phyloP scores from a whole-genome alignment of 1,140 invertebrate genomes.

The Geopemphigus sp. region DNA sequence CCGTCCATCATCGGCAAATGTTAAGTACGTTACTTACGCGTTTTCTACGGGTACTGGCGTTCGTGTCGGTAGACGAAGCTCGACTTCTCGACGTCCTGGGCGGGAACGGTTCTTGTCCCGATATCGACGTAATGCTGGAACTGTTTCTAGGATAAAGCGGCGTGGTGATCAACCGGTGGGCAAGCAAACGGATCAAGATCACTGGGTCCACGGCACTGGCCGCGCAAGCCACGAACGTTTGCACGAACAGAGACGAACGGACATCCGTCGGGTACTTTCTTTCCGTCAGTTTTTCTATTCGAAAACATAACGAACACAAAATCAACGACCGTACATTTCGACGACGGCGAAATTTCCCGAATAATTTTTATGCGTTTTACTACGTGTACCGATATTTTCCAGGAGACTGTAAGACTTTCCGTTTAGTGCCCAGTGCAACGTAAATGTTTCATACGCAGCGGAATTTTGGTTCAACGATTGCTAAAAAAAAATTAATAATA shows the following conservation, averaged over 20 bases:
- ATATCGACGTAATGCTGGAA: slow-evolving; percentile 56
- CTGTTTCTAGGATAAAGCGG: slow-evolving; percentile 57
- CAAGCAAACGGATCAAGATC: slow-evolving; percentile 62
- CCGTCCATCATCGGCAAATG: too few relatives aligned
- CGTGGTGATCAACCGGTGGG: slow-evolving; percentile 63
- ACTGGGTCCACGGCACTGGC: slow-evolving; percentile 63
- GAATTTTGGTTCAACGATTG: slow-evolving; percentile 46
- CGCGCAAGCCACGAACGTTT: slow-evolving; percentile 58
- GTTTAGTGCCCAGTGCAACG: slow-evolving; percentile 50
- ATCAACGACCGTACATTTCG: neutral
- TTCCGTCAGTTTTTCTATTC: neutral
- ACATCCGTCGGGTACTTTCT: slow-evolving; percentile 52
- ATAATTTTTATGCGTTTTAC: too few relatives aligned
- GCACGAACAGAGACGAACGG: slow-evolving; percentile 54
- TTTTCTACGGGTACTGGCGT: slow-evolving; percentile 56
- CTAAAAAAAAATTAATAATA: slow-evolving; percentile 34
- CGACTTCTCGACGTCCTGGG: slow-evolving; percentile 55
- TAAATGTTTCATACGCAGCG: slow-evolving; percentile 47
- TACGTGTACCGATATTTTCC: slow-evolving; percentile 44
- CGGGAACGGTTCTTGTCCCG: slow-evolving; percentile 55
- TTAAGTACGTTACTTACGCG: slow-evolving; percentile 51
- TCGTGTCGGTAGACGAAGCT: slow-evolving; percentile 57
- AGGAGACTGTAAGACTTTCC: slow-evolving; percentile 49
- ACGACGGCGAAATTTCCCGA: too few relatives aligned
- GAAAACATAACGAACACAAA: neutral